Percentiles rank a stretch among this genome's conserved stretches.
These are phyloP conservation scores for Macaria liturata DNA, from an alignment of 2,888 invertebrate species.

Conservation along the genomic window DNA sequence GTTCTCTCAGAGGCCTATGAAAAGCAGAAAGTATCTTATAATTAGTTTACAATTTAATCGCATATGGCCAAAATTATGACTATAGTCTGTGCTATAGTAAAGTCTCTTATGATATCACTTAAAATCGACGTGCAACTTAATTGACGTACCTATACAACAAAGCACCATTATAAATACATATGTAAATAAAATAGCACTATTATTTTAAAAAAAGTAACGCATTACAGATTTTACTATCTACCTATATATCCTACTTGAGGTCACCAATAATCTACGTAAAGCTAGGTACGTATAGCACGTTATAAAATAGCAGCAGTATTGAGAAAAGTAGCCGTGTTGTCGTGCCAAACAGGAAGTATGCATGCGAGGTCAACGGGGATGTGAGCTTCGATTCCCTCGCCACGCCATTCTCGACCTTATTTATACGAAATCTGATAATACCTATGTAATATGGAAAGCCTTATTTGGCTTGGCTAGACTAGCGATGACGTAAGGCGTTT, in stretches of 20 bases:
- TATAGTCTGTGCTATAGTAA: no score
- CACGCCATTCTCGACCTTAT: conserved; percentile 61
- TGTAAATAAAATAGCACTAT: no score
- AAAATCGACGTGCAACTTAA: no score
- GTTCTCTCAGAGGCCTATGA: no score
- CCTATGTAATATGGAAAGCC: conserved; percentile 35
- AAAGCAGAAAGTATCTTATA: no score
- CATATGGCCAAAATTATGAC: no score
- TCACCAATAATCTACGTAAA: background rate
- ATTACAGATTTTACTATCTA: no score
- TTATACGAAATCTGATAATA: conserved; percentile 41
- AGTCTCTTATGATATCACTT: no score
- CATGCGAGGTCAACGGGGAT: conserved; percentile 69
- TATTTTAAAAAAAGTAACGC: no score
- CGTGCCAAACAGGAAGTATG: conserved; percentile 82
- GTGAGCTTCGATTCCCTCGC: conserved; percentile 71
- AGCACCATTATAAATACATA: no score
- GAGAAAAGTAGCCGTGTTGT: conserved; percentile 72
- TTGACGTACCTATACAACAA: no score
- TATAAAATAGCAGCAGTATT: conserved; percentile 57
- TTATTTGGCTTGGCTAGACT: conserved; percentile 37
- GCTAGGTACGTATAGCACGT: conserved; percentile 33
- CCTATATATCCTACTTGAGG: background rate
- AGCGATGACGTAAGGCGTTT: conserved; percentile 27
- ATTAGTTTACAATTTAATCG: no score